Percentiles rank a stretch among this genome's conserved stretches.
Conservation (phyloP, 2,888 invertebrate genomes). For the Agrotis clavis region DNA sequence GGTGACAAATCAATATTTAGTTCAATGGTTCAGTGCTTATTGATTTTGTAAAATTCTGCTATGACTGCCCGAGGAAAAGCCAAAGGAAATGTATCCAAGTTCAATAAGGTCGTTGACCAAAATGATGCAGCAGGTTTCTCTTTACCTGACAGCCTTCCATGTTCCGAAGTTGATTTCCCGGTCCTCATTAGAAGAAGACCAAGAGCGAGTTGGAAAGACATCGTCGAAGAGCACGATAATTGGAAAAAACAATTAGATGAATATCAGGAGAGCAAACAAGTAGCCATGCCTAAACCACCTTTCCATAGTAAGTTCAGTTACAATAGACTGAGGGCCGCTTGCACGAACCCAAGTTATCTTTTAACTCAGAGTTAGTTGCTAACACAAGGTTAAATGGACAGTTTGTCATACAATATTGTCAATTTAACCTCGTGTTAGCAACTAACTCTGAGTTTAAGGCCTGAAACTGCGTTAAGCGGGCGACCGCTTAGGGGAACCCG, state of each 20-base stretch:
- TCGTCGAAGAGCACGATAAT: conserved; percentile 78
- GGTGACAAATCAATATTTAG: neutral
- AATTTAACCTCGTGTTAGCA: too few relatives aligned
- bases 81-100: conserved; percentile 76
- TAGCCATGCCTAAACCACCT: conserved; percentile 72
- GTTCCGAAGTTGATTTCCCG: conserved; percentile 85
- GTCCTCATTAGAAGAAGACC: conserved; percentile 70
- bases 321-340: too few relatives aligned
- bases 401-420: too few relatives aligned
- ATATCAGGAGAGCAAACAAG: conserved; percentile 73
- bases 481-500: too few relatives aligned
- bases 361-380: too few relatives aligned
- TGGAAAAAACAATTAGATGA: conserved; percentile 75
- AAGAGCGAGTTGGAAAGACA: conserved; percentile 80
- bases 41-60: conserved; percentile 5
- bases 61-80: conserved; percentile 83
- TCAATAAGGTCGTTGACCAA: conserved; percentile 62
- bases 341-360: too few relatives aligned
- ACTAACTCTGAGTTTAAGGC: too few relatives aligned
- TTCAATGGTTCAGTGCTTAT: neutral
- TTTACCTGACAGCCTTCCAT: conserved; percentile 83
- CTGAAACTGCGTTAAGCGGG: too few relatives aligned
- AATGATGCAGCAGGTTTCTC: conserved; percentile 77
- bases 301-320: conserved; percentile 77
- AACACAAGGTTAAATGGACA: too few relatives aligned